These are phyloP conservation scores for Rhea americana DNA, from an alignment of 2,113 vertebrate species.

Conservation along the genomic window DNA sequence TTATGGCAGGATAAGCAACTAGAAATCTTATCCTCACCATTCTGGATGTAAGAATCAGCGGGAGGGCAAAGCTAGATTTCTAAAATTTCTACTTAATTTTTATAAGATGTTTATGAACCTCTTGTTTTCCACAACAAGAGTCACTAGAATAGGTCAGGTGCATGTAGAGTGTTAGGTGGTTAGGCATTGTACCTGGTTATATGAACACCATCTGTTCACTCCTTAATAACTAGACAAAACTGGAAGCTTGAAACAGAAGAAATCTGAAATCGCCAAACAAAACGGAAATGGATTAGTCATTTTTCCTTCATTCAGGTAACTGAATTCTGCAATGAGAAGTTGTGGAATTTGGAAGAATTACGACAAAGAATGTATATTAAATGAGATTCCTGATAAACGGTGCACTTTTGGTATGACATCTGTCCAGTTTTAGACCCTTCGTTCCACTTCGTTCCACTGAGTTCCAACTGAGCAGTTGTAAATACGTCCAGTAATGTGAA, in stretches of 20 bases:
- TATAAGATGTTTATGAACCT: not conserved
- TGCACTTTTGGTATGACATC: not conserved
- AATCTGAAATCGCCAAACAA: not conserved
- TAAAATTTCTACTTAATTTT: not conserved
- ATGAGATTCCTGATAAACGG: not conserved
- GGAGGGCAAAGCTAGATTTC: not conserved
- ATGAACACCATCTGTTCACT: not conserved
- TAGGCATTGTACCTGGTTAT: not conserved
- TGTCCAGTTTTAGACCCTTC: not conserved
- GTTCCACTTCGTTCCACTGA: too few relatives aligned
- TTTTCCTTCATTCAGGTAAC: not conserved
- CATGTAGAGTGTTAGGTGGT: not conserved
- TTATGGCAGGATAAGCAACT: not conserved
- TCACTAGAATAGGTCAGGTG: not conserved
- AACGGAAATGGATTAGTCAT: not conserved
- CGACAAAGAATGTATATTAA: not conserved
- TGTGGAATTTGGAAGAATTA: not conserved
- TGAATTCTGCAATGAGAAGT: not conserved
- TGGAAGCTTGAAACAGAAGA: not conserved
- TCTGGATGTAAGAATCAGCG: not conserved
- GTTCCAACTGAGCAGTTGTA: not conserved
- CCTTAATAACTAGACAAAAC: not conserved
- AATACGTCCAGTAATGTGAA: not conserved
- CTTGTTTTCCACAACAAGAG: not conserved
- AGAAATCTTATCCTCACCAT: not conserved